phyloP scores from a whole-genome alignment of 2,113 vertebrate species.

The Bungarus multicinctus region DNA sequence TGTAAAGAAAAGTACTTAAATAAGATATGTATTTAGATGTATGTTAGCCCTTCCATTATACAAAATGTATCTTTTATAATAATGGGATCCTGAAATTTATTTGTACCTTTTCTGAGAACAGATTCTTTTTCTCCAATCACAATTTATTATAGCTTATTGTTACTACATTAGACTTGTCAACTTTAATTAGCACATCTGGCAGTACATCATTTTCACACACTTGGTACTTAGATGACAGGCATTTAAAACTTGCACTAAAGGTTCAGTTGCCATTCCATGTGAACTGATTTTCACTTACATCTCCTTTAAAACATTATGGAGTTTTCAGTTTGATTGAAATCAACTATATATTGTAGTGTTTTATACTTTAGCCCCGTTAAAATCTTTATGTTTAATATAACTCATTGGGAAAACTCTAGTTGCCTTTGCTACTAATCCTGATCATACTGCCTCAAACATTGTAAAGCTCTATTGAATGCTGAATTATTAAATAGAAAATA shows the following conservation, averaged over 20 bases:
- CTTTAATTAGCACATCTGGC: neutral
- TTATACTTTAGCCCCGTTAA: neutral
- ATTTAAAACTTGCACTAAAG: neutral
- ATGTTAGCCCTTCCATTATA: neutral
- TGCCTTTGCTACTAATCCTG: neutral
- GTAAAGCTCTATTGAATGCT: neutral
- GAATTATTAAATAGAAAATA: slow-evolving; percentile 8
- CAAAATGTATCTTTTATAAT: neutral
- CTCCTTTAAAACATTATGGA: neutral
- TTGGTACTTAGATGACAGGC: neutral
- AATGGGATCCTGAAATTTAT: neutral
- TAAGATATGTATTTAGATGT: neutral
- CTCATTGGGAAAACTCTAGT: neutral
- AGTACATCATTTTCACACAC: neutral
- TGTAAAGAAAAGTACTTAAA: neutral
- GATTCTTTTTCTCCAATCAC: neutral
- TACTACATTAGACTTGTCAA: neutral
- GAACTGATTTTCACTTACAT: neutral
- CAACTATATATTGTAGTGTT: neutral
- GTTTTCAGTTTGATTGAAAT: neutral
- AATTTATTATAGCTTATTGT: neutral
- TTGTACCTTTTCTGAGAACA: neutral
- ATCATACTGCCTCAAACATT: neutral
- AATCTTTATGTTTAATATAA: neutral
- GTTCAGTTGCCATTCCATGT: neutral